phyloP scores from a whole-genome alignment of 2,797 vertebrate genomes.

The Poeciliopsis paucimaculata region DNA sequence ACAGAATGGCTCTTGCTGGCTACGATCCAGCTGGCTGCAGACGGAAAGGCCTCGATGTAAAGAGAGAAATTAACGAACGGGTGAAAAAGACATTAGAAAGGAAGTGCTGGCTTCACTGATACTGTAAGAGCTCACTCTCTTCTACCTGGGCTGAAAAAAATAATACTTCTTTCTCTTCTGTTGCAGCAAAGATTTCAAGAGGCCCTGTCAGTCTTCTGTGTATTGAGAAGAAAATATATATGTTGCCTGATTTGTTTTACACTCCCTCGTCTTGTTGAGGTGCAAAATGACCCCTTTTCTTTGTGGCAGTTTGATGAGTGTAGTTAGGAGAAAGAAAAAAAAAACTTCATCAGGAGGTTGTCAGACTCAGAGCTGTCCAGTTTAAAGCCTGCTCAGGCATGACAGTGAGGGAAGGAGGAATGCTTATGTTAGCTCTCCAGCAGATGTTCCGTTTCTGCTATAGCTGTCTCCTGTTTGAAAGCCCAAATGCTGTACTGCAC shows the following conservation, averaged over 20 bases:
- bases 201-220: conserved; percentile 27
- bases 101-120: conserved; percentile 46
- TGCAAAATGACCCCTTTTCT: conserved; percentile 58
- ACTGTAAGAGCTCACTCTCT: conserved; percentile 47
- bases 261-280: conserved; percentile 53
- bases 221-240: neutral
- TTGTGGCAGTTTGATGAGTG: conserved; percentile 61
- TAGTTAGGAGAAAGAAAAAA: conserved; percentile 42
- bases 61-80: conserved; percentile 31
- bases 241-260: conserved; percentile 6
- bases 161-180: conserved; percentile 29
- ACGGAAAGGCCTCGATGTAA: conserved; percentile 50
- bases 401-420: conserved; percentile 49
- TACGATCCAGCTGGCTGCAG: conserved; percentile 51
- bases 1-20: conserved; percentile 68
- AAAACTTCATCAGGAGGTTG: conserved; percentile 61
- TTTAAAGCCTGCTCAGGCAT: conserved; percentile 64
- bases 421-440: conserved; percentile 49
- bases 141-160: conserved; percentile 73
- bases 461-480: conserved; percentile 66
- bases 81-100: conserved; percentile 42
- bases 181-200: conserved; percentile 60
- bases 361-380: conserved; percentile 56
- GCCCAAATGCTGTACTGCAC: conserved; percentile 32
- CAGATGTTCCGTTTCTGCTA: conserved; percentile 69